Conservation (phyloP, 2,888 invertebrate genomes). For the Nephrotoma flavescens region DNA sequence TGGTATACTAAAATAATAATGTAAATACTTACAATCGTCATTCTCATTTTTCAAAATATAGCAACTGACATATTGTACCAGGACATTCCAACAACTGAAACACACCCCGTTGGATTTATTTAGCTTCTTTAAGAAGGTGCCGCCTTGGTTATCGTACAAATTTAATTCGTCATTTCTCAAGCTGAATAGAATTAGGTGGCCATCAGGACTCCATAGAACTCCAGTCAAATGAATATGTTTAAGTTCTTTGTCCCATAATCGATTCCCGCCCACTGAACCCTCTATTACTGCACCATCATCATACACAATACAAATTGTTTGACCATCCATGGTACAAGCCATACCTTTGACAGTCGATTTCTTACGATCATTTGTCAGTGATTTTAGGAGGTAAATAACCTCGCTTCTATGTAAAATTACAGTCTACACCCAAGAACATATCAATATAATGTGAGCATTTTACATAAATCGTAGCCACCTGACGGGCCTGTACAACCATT, state of each 20-base stretch:
- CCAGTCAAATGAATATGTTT: constrained; percentile 67
- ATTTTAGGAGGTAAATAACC: no score
- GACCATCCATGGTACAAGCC: constrained; percentile 96
- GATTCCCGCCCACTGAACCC: constrained; percentile 89
- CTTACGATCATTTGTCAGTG: constrained; percentile 98
- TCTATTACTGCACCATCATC: constrained; percentile 42
- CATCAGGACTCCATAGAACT: constrained; percentile 96
- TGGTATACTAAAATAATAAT: no score
- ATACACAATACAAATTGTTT: constrained; percentile 95
- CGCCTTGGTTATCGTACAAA: constrained; percentile 87
- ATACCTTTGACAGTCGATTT: constrained; percentile 93
- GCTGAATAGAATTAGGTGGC: constrained; percentile 77
- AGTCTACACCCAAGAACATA: no score
- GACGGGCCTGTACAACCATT: no score
- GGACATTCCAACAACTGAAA: constrained; percentile 60
- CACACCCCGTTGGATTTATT: no score
- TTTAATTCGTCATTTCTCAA: constrained; percentile 84
- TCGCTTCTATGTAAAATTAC: no score
- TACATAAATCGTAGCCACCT: no score
- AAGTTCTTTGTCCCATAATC: constrained; percentile 96
- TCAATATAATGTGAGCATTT: no score
- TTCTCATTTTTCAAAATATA: constrained; percentile 75
- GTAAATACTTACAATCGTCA: constrained; percentile 53
- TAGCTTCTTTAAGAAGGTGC: constrained; percentile 69
- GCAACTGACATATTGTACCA: constrained; percentile 78